Conservation (phyloP, 2,888 invertebrate genomes). For the Meteorus cinctellus region DNA sequence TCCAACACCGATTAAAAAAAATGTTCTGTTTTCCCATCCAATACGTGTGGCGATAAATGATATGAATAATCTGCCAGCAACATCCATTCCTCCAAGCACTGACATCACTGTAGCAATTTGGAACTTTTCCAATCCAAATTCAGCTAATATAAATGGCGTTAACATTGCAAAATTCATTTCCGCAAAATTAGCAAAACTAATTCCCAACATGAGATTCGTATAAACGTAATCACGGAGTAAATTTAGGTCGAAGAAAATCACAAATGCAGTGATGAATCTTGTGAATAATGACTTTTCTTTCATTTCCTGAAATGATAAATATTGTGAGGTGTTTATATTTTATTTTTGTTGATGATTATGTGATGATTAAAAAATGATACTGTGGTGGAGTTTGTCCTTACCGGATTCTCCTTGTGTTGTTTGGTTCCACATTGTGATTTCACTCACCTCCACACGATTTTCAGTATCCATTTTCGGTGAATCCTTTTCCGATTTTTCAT, state of each 20-base stretch:
- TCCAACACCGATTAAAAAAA: conserved; percentile 81
- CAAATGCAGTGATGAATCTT: conserved; percentile 75
- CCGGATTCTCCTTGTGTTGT: conserved; percentile 40
- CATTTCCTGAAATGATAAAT: conserved; percentile 34
- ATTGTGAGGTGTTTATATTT: conserved; percentile 39
- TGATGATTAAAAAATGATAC: background rate
- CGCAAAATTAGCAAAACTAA: conserved; percentile 82
- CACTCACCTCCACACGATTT: conserved; percentile 49
- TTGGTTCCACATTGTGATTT: conserved; percentile 38
- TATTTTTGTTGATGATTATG: background rate
- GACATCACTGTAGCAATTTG: conserved; percentile 83
- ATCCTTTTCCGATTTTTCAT: conserved; percentile 25
- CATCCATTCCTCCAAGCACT: conserved; percentile 80
- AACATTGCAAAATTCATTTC: conserved; percentile 84
- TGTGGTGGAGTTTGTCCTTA: conserved; percentile 35
- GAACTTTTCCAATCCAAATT: conserved; percentile 78
- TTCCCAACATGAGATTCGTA: conserved; percentile 82
- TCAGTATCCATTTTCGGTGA: conserved; percentile 21
- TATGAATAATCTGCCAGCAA: conserved; percentile 79
- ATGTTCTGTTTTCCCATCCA: conserved; percentile 82
- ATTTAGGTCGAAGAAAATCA: conserved; percentile 82
- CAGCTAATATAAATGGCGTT: conserved; percentile 83
- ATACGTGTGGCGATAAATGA: conserved; percentile 82
- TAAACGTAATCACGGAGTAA: conserved; percentile 81
- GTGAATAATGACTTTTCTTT: conserved; percentile 49